Evolutionary conservation across 2,113 vertebrate genomes (phyloP).

Genomic region (Rhinolophus sinicus): DNA sequence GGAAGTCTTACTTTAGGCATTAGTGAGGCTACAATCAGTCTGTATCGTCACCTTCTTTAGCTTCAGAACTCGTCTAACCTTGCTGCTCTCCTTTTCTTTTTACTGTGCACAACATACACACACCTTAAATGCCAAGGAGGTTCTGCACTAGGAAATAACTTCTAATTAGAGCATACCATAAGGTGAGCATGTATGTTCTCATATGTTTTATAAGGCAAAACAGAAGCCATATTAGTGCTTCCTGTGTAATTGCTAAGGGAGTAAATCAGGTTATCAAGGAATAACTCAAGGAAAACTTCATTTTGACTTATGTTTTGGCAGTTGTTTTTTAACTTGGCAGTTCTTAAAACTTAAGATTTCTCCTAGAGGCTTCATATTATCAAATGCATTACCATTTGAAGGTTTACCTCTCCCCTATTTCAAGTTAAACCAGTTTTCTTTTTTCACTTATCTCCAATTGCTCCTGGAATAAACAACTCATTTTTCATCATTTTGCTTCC

Average conservation of each 20-base stretch:
- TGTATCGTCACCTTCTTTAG: background rate
- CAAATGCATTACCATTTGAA: background rate
- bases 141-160: background rate
- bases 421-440: background rate
- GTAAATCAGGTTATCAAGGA: background rate
- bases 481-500: background rate
- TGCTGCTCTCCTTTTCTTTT: background rate
- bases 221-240: background rate
- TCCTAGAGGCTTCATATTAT: background rate
- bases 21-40: background rate
- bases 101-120: background rate
- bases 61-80: background rate
- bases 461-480: background rate
- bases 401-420: background rate
- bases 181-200: background rate
- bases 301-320: background rate
- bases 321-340: background rate
- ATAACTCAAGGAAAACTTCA: background rate
- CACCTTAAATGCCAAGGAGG: background rate
- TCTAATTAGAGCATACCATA: background rate
- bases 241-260: background rate
- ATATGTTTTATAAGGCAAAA: background rate
- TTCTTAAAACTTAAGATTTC: background rate
- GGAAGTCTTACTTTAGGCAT: background rate
- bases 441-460: background rate